Evolutionary conservation across 2,113 vertebrate genomes (phyloP).

Genomic region (Pithys albifrons): DNA sequence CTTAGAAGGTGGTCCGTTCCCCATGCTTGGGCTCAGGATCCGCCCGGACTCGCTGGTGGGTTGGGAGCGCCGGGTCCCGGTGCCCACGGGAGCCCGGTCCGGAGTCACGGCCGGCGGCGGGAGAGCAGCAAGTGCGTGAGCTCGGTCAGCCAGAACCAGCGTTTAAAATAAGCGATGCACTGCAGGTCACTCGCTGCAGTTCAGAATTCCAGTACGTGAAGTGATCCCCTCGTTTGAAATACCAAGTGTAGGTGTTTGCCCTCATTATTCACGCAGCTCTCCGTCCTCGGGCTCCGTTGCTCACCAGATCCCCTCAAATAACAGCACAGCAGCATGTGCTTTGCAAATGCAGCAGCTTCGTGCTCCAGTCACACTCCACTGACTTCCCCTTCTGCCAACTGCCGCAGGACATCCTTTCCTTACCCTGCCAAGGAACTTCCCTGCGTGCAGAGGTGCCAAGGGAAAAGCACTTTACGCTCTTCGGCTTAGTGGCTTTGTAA

Average conservation of each 20-base stretch:
- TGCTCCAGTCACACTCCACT: fast-evolving
- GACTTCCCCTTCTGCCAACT: background rate
- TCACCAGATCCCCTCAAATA: background rate
- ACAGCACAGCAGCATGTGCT: fast-evolving
- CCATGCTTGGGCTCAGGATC: fast-evolving
- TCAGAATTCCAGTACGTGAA: background rate
- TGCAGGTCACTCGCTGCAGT: background rate
- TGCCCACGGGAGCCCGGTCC: background rate
- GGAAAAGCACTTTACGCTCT: background rate
- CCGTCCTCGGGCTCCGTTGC: fast-evolving
- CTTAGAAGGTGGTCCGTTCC: fast-evolving
- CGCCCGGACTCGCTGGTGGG: background rate
- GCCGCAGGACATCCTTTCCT: background rate
- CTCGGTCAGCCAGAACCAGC: background rate
- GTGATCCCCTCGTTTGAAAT: background rate
- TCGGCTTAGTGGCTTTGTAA: background rate
- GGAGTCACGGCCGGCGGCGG: background rate
- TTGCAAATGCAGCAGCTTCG: background rate
- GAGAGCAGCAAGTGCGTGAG: fast-evolving
- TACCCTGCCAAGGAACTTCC: fast-evolving
- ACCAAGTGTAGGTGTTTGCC: background rate
- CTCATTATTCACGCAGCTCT: background rate
- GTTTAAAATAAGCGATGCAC: fast-evolving
- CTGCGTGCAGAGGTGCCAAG: fast-evolving
- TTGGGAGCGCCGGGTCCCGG: background rate